These are phyloP conservation scores for Tympanuchus pallidicinctus DNA, from an alignment of 2,113 vertebrate species.

Conservation along the genomic window DNA sequence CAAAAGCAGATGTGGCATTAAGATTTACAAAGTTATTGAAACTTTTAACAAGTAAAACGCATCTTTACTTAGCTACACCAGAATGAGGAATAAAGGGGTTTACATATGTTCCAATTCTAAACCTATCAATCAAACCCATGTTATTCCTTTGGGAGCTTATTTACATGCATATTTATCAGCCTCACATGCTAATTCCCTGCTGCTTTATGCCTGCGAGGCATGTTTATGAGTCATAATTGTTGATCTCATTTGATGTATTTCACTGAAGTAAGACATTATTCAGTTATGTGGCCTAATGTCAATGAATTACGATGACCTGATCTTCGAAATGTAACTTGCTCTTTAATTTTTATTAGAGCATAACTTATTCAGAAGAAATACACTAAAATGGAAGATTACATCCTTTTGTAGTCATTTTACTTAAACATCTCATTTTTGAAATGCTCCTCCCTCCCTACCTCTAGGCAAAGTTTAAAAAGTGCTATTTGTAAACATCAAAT, in stretches of 20 bases:
- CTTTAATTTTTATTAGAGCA: conserved; percentile 86
- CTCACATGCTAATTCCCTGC: conserved; percentile 99
- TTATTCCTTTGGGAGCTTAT: conserved; percentile 99
- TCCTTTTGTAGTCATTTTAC: conserved; percentile 50
- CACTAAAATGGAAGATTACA: conserved; percentile 62
- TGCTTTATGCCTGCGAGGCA: conserved; percentile 98
- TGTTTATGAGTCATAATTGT: conserved; percentile 99
- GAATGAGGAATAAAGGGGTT: conserved; percentile 97
- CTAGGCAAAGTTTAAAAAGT: conserved; percentile 54
- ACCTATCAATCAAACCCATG: conserved; percentile 99
- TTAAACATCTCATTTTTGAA: conserved; percentile 65
- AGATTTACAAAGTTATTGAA: conserved; percentile 99
- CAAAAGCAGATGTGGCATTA: conserved; percentile 97
- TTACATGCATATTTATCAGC: conserved; percentile 99
- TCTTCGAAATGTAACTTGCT: conserved; percentile 91
- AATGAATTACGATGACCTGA: conserved; percentile 95
- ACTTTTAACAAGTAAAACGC: conserved; percentile 99
- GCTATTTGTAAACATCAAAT: conserved; percentile 12
- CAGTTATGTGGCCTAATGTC: conserved; percentile 97
- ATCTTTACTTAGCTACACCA: conserved; percentile 93
- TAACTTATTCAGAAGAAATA: conserved; percentile 74
- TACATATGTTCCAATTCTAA: conserved; percentile 99
- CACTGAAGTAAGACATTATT: conserved; percentile 98
- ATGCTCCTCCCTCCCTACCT: conserved; percentile 27
- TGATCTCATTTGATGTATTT: conserved; percentile 99